Percentiles rank a stretch among this genome's conserved stretches.
These are phyloP conservation scores for Eleutherodactylus coqui DNA, from an alignment of 2,797 vertebrate species.

Conservation along the genomic window DNA sequence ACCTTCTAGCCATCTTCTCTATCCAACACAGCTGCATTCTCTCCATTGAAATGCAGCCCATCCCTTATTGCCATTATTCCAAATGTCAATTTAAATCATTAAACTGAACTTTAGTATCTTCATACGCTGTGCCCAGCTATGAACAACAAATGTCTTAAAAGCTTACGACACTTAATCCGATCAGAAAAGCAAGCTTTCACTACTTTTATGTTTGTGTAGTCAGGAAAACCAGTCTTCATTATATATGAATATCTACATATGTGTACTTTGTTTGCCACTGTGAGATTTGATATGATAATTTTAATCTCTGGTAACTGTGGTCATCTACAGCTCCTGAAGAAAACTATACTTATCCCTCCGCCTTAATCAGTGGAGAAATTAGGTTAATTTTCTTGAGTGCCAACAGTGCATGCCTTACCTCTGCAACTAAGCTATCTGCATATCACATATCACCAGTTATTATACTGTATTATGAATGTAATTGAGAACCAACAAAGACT, in stretches of 20 bases:
- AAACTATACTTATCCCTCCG: neutral
- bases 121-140: no score
- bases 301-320: neutral
- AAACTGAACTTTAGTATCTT: no score
- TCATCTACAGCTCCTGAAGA: neutral
- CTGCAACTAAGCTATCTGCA: neutral
- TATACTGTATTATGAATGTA: neutral
- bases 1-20: no score
- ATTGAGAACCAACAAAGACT: neutral
- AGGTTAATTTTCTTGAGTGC: slow-evolving; percentile 15
- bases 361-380: slow-evolving; percentile 23
- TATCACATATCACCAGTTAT: neutral
- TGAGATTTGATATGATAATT: slow-evolving; percentile 16
- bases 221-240: neutral
- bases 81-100: no score
- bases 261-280: neutral
- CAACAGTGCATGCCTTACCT: slow-evolving; percentile 6
- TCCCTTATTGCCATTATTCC: no score
- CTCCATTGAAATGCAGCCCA: no score
- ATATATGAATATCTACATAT: neutral
- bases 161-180: no score
- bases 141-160: no score
- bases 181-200: neutral
- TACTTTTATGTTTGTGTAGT: neutral
- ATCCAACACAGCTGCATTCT: no score